Evolutionary conservation across 2,888 invertebrate species (phyloP), one percentile per base, ranked within the genome.

Genomic region (Hydriomena furcata): DNA sequence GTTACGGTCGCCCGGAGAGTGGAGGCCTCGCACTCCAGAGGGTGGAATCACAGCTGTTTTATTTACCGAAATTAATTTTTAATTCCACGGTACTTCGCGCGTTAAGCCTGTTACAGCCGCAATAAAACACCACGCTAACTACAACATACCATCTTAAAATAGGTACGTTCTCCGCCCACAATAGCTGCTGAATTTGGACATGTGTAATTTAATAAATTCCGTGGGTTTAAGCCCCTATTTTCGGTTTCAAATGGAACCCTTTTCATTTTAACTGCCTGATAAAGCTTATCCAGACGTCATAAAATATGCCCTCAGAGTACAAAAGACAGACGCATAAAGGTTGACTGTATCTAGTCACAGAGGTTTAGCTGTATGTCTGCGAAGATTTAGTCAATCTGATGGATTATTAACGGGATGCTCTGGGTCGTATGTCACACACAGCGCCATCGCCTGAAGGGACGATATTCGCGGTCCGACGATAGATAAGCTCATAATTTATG

Each of bases 11-110:
- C 76, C 73, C 55, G 7, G 82, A 81, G 84, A 76, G 63, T 46
- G 47, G 67, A 62, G 67, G 69, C 66, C 71, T 68, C 75, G 58
- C 69, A 61, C 69, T 76, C 70, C 52, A 48, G 58, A 53, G 70
- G 70, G 73, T 55, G 66, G 76, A 81, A 83, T 82, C 80, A 78
- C 76, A 71, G 71, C 73, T 73, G 73, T 80, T 81, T 84, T 84
- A 84, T 85, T 73, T 70, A 71, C 58, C 57, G 67, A 72, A 73
- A 82, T 84, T 74, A 78, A 84, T 83, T 80, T 81, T 82, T 82
- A 77, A 84, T 82, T 66, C 55, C 32, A 31, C 53, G 43, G 41
- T 57, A 61, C 66, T 7, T 66, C 63, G 63, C 70, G 65, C 47
- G 34, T 49, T 55, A 36, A 57, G 31, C 40, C 41, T 17, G 49